Evolutionary conservation across 2,797 vertebrate species (phyloP).

Genomic region (Anolis apletophallus): DNA sequence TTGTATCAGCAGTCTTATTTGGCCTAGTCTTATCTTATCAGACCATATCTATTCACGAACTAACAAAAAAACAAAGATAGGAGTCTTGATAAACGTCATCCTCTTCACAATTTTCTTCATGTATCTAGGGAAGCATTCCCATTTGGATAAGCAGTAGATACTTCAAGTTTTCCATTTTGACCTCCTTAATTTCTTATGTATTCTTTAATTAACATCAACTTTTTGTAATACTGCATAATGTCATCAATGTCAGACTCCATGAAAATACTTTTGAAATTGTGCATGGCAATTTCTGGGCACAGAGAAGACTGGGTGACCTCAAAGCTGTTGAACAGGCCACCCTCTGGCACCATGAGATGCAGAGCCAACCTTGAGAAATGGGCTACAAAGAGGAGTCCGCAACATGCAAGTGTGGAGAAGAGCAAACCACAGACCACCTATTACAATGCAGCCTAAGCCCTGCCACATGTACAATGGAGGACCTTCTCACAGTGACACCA

Average conservation of each 20-base stretch:
- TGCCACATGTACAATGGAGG: too few relatives aligned
- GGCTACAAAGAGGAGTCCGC: too few relatives aligned
- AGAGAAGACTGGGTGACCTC: too few relatives aligned
- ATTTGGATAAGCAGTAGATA: neutral
- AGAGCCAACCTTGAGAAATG: too few relatives aligned
- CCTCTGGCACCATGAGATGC: too few relatives aligned
- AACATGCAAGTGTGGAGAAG: too few relatives aligned
- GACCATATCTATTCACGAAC: constrained; percentile 23
- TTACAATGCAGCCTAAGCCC: too few relatives aligned
- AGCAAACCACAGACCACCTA: too few relatives aligned
- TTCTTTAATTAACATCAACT: neutral
- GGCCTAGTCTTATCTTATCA: constrained; percentile 51
- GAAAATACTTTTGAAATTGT: constrained; percentile 39
- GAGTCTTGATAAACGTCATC: neutral
- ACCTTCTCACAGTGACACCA: too few relatives aligned
- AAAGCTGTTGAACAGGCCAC: too few relatives aligned
- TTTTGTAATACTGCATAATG: neutral
- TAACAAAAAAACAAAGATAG: constrained; percentile 33
- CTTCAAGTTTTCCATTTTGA: neutral
- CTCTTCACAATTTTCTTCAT: neutral
- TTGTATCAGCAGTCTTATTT: constrained; percentile 24
- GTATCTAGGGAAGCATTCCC: neutral
- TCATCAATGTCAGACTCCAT: constrained; percentile 26
- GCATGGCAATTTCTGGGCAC: neutral
- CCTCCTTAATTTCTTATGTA: neutral